Evolutionary conservation across 1,140 invertebrate genomes (phyloP).

Genomic region (Dufourea novaeangliae): DNA sequence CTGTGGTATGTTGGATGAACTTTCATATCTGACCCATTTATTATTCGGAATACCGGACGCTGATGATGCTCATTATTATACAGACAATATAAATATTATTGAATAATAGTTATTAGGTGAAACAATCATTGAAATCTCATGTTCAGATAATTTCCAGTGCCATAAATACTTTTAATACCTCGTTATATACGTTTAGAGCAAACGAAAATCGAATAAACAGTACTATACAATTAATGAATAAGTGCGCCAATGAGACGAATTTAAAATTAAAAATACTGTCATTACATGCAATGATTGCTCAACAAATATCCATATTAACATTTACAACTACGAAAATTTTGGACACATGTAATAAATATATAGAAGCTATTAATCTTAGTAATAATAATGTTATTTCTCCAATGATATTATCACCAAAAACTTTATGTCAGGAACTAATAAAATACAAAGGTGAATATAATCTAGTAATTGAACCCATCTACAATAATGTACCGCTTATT

Average conservation of each 20-base stretch:
- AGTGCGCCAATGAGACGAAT: too few species aligned
- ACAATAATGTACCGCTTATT: not conserved
- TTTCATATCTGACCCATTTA: too few species aligned
- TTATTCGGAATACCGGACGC: slow-evolving; percentile 18
- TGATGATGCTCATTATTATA: not conserved
- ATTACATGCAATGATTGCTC: not conserved
- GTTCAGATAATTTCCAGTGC: slow-evolving; percentile 12
- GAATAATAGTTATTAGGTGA: not conserved
- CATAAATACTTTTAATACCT: slow-evolving; percentile 17
- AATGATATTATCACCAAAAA: not conserved
- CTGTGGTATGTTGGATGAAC: too few species aligned
- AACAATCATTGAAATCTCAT: slow-evolving; percentile 14
- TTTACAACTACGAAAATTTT: too few species aligned
- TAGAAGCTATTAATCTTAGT: not conserved
- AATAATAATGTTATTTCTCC: not conserved
- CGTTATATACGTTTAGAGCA: too few species aligned
- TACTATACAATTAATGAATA: too few species aligned
- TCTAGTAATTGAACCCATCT: not conserved
- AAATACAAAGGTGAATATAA: not conserved
- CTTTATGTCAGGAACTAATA: too few species aligned
- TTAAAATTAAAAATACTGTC: too few species aligned
- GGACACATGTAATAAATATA: not conserved
- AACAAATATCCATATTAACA: not conserved
- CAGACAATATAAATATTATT: slow-evolving; percentile 5
- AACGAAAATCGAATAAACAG: too few species aligned